Conservation (phyloP, 2,113 vertebrate species). For the Scalopus aquaticus region DNA sequence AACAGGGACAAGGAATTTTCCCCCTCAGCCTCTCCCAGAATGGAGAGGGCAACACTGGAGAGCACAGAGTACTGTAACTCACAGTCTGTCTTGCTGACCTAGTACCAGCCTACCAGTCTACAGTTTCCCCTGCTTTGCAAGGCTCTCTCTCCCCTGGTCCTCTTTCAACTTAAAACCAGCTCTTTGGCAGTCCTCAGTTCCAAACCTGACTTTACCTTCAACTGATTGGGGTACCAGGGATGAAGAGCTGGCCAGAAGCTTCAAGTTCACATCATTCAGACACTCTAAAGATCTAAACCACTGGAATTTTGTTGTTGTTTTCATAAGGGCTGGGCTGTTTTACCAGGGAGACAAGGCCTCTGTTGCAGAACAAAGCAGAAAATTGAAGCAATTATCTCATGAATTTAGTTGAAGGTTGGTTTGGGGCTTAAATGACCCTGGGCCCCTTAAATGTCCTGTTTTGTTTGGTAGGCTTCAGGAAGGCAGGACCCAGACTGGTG, state of each 20-base stretch:
- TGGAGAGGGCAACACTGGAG: not conserved
- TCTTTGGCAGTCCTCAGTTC: not conserved
- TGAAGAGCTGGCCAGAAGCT: conserved; percentile 21
- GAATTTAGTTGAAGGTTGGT: conserved; percentile 60
- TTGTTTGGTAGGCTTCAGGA: conserved; percentile 28
- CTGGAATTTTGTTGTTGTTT: not conserved
- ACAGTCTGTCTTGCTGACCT: not conserved
- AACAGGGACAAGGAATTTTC: not conserved
- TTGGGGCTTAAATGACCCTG: conserved; percentile 59
- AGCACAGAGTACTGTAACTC: not conserved
- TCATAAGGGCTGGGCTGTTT: conserved; percentile 40
- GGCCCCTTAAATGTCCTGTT: conserved; percentile 21
- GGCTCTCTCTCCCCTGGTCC: not conserved
- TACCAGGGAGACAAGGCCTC: conserved; percentile 59
- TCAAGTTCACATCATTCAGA: conserved; percentile 36
- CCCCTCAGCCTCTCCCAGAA: not conserved
- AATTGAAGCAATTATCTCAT: conserved; percentile 64
- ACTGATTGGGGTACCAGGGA: not conserved
- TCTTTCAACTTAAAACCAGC: conserved; percentile 18
- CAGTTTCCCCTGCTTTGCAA: not conserved
- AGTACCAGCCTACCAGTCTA: not conserved
- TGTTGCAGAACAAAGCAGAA: conserved; percentile 68
- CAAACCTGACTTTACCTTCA: conserved; percentile 48
- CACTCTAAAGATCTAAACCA: conserved; percentile 7
- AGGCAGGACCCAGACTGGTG: not conserved